These are phyloP conservation scores for Synaphobranchus kaupii DNA, from an alignment of 2,797 vertebrate species.

Conservation along the genomic window DNA sequence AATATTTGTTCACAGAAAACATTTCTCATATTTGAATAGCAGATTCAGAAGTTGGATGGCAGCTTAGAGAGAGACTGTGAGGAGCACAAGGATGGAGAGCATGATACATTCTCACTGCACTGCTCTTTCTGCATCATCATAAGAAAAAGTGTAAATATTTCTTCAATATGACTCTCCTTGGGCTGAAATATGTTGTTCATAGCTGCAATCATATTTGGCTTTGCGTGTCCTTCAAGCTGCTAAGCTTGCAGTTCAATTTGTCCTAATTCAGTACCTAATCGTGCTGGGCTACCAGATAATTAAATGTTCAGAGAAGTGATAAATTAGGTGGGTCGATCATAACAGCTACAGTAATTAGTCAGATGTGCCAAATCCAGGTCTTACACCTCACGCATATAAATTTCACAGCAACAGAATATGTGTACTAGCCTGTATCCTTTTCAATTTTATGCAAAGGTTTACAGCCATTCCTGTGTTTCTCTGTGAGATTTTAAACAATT, in stretches of 20 bases:
- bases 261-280: constrained; percentile 81
- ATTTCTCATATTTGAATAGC: background rate
- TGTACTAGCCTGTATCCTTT: background rate
- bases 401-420: constrained; percentile 16
- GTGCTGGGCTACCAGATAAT: constrained; percentile 79
- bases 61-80: background rate
- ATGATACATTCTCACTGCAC: background rate
- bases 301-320: constrained; percentile 85
- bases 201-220: constrained; percentile 54
- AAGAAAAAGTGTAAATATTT: background rate
- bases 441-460: background rate
- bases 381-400: constrained; percentile 43
- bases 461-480: background rate
- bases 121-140: background rate
- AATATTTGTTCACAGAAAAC: background rate
- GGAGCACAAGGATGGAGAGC: background rate
- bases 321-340: constrained; percentile 80
- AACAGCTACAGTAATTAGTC: constrained; percentile 78
- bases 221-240: constrained; percentile 68
- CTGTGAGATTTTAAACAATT: background rate
- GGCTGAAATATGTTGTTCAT: constrained; percentile 38
- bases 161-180: constrained; percentile 9
- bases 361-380: constrained; percentile 47
- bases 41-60: too few relatives aligned
- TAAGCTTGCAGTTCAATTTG: constrained; percentile 77